Conservation (phyloP, 2,888 invertebrate genomes). For the Meloe dianella region DNA sequence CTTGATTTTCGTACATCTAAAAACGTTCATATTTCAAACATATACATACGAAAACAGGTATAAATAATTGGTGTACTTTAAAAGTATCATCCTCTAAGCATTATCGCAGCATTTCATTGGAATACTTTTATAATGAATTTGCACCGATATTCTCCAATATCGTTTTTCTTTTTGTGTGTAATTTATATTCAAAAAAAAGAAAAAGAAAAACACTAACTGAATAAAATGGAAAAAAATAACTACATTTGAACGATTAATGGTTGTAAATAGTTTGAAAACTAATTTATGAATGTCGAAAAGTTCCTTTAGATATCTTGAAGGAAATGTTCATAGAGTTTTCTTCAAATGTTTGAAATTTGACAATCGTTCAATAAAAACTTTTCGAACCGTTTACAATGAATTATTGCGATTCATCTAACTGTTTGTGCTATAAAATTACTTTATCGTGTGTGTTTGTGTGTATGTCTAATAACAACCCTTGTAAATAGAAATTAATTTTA, state of each 20-base stretch:
- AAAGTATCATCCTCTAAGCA: too few relatives aligned
- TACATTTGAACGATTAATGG: background rate
- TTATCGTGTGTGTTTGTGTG: background rate
- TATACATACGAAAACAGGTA: background rate
- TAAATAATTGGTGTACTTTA: background rate
- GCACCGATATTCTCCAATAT: too few relatives aligned
- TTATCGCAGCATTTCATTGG: too few relatives aligned
- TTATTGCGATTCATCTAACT: background rate
- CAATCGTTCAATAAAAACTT: background rate
- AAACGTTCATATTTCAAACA: background rate
- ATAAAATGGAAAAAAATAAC: background rate
- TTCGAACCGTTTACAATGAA: background rate
- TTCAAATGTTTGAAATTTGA: background rate
- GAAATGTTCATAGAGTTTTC: background rate
- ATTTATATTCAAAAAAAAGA: too few relatives aligned
- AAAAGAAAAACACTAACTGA: too few relatives aligned
- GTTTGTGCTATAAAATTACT: background rate
- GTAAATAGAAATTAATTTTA: too few relatives aligned
- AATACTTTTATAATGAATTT: too few relatives aligned
- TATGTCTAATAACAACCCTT: too few relatives aligned
- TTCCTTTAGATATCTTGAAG: background rate
- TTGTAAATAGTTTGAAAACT: background rate
- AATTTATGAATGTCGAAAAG: background rate
- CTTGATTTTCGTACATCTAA: conserved; percentile 11
- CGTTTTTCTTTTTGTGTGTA: too few relatives aligned